Evolutionary conservation across 2,888 invertebrate genomes (phyloP), one percentile per base, ranked within the genome.

Genomic region (Tolmerus cingulatus): DNA sequence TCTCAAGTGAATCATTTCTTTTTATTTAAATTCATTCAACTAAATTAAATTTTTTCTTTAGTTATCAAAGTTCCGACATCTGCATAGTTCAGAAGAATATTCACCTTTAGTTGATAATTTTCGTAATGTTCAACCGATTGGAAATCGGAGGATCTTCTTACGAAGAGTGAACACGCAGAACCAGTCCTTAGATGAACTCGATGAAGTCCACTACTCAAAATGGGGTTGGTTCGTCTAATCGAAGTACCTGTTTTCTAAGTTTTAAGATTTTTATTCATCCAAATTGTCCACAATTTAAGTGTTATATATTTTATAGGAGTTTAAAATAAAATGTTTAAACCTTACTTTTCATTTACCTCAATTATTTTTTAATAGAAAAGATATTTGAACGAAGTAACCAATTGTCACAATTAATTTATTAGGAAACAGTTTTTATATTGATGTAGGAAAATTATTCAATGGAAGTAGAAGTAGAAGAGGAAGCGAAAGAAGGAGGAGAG

Each of bases 121-220:
- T 92, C 94, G 96, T 12, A 90, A 90, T 27, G 91, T 95, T 7
- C 96, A 96, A 90, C 94, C 95, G 0, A 92, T 96, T n/a, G 95
- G 95, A 89, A 94, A 94, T 57, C 94, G 96, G 74, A 93, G 95
- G 76, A 93, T 96, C 82, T 96, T 95, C 90, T 94, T 95, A 37
- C 93, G 96, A 86, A 94, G 94, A 90, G 93, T 95, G 1, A 92
- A 92, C 5, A 34, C 57, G 1, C 55, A 66, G 37, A 37, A 51
- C 8, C 82, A 82, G 9, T 14, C 66, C 9, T 1, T 40, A 12
- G 16, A 37, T 5, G 82, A 66, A 8, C 23, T 57, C 8, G 82
- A 82, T 40, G 57, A n/a, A 5, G 82, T 82, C 9, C 82, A 82
- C 34, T 57, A 82, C 34, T 57, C 82, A 8, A 82, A 82, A 37